phyloP scores from a whole-genome alignment of 2,113 vertebrate genomes.

The Oryctolagus cuniculus region DNA sequence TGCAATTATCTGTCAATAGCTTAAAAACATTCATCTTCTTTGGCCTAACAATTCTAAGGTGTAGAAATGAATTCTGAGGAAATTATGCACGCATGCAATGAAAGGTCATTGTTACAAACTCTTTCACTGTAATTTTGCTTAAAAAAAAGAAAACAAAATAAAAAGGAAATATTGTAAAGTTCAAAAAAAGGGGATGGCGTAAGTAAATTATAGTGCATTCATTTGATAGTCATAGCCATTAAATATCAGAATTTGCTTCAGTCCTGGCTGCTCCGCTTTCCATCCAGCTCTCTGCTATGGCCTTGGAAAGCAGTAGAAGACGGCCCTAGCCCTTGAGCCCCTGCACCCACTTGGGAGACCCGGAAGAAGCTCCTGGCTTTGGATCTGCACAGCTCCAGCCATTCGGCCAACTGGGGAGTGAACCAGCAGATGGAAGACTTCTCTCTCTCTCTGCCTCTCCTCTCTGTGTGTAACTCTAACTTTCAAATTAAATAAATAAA shows the following conservation, averaged over 20 bases:
- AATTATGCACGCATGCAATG: background rate
- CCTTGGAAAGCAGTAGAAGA: too few relatives aligned
- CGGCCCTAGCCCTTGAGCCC: too few relatives aligned
- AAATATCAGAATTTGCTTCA: background rate
- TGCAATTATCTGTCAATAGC: background rate
- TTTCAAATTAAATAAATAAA: too few relatives aligned
- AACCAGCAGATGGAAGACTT: too few relatives aligned
- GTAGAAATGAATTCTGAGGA: background rate
- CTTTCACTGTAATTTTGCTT: background rate
- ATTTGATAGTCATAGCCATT: background rate
- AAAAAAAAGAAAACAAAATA: background rate
- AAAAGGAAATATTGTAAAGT: background rate
- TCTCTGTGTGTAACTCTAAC: too few relatives aligned
- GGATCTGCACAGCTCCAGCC: too few relatives aligned
- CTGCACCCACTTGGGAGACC: too few relatives aligned
- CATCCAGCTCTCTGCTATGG: too few relatives aligned
- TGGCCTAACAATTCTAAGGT: constrained; percentile 30
- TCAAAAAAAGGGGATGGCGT: background rate
- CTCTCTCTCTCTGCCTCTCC: too few relatives aligned
- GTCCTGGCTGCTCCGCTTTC: too few relatives aligned
- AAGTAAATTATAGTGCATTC: background rate
- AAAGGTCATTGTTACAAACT: background rate
- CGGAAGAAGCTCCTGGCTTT: too few relatives aligned
- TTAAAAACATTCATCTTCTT: background rate
- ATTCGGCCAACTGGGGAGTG: too few relatives aligned